Base-by-base conservation (phyloP, 2,113 vertebrate species). In the Lamprologus ornatipinnis region DNA sequence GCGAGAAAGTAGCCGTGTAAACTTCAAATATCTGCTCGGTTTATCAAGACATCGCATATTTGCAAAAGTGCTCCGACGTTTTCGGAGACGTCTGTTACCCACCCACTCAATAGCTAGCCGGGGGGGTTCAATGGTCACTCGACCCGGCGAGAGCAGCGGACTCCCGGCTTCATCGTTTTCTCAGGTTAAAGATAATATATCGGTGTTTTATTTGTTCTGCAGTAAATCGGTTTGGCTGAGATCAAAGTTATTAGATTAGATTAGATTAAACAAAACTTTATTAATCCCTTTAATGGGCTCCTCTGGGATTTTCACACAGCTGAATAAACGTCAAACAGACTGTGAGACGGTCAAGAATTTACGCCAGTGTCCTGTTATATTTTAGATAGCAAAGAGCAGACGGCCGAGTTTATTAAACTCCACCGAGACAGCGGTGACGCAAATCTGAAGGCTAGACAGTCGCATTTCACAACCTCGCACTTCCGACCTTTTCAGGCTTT, bases 61-160 rank as follows among this genome's bases (percentile, higher is more conserved):
- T 58, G 1, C 55, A 57, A 57, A 28, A 57, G 7, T 58, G 13
- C 7, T 5, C 55, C 7, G 1, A 28, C 7, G 0, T 15, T 58
- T 58, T 58, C 0, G 5, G 13, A 58, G 26, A 58, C 3, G 5
- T 1, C 13, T 58, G 55, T 57, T 57, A 57, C 21, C 12, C 55
- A 57, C 55, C 55, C 3, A 3, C 55, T 28, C 0, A 0, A 57
- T 28, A 57, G 23, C 23, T 15, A 28, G 55, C 55, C 0, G 7
- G 12, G 12, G 54, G 12, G 54, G 54, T 28, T 57, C 13, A 57
- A 28, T 14, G 12, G 23, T 28, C 54, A 57, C 54, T 57, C 3
- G 4, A 57, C 1, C 12, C 4, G 7, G 54, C 12, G 3, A 57
- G 54, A 57, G 23, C 54, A 28, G 55, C 2, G 1, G 54, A 28